Evolutionary conservation across 2,888 invertebrate genomes (phyloP).

Genomic region (Drosophila phalerata): DNA sequence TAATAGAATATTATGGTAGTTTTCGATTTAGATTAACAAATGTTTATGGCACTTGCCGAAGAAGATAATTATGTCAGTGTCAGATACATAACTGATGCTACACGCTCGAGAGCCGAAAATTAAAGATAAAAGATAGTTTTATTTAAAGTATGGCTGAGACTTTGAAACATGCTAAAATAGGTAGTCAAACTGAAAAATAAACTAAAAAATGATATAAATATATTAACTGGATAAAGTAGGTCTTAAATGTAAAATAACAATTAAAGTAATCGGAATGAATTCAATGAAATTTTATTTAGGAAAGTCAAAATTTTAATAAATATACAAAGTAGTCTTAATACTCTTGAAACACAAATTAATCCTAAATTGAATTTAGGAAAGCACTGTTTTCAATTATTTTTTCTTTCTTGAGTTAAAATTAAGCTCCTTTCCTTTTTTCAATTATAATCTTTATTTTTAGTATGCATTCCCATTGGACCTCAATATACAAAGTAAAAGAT

Average conservation of each 20-base stretch:
- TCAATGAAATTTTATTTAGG: neutral
- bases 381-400: too few relatives aligned
- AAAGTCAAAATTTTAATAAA: too few relatives aligned
- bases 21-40: constrained; percentile 56
- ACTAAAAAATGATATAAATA: neutral
- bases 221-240: neutral
- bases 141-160: constrained; percentile 2
- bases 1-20: constrained; percentile 22
- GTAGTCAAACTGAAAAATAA: neutral
- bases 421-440: neutral
- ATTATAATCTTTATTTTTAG: neutral
- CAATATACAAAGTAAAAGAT: constrained; percentile 11
- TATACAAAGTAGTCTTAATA: too few relatives aligned
- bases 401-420: neutral
- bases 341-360: too few relatives aligned
- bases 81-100: constrained; percentile 30
- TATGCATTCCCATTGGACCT: neutral
- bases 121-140: constrained; percentile 9
- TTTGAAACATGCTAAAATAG: neutral
- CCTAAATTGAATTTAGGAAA: too few relatives aligned
- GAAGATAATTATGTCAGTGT: constrained; percentile 29
- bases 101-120: constrained; percentile 9
- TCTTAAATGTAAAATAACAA: neutral
- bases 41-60: constrained; percentile 51
- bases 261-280: neutral